phyloP scores from a whole-genome alignment of 2,113 vertebrate species.

The Otis tarda region DNA sequence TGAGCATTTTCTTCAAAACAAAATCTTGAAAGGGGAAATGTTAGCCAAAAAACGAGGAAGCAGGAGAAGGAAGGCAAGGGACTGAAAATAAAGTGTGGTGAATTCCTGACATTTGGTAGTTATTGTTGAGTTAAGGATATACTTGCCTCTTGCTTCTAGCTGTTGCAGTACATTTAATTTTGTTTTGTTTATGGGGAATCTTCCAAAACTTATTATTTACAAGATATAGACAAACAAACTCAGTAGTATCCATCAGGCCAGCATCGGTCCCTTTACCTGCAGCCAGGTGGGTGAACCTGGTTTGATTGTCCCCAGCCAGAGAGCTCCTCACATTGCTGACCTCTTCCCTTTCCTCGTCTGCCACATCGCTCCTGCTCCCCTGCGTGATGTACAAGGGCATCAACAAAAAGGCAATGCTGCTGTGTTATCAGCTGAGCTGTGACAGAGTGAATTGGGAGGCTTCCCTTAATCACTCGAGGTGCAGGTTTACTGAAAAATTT shows the following conservation, averaged over 20 bases:
- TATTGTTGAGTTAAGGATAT: neutral
- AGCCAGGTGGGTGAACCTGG: neutral
- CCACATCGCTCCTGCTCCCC: neutral
- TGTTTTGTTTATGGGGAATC: neutral
- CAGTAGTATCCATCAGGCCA: neutral
- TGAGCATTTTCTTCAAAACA: neutral
- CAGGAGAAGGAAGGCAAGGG: neutral
- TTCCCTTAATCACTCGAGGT: slow-evolving; percentile 25
- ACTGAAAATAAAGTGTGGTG: neutral
- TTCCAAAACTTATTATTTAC: neutral
- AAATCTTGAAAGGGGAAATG: accelerated
- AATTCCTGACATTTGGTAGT: neutral
- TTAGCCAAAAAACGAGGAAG: neutral
- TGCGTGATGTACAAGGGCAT: neutral
- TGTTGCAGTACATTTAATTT: neutral
- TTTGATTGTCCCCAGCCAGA: neutral
- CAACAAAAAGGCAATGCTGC: neutral
- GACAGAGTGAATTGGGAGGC: slow-evolving; percentile 3
- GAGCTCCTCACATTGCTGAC: neutral
- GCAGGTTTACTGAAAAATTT: slow-evolving; percentile 66
- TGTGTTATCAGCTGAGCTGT: neutral
- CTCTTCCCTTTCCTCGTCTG: neutral
- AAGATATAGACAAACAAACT: neutral
- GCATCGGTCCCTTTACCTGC: neutral
- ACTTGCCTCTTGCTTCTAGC: neutral